These are phyloP conservation scores for Calephelis nemesis DNA, from an alignment of 1,140 invertebrate genomes.

Conservation along the genomic window DNA sequence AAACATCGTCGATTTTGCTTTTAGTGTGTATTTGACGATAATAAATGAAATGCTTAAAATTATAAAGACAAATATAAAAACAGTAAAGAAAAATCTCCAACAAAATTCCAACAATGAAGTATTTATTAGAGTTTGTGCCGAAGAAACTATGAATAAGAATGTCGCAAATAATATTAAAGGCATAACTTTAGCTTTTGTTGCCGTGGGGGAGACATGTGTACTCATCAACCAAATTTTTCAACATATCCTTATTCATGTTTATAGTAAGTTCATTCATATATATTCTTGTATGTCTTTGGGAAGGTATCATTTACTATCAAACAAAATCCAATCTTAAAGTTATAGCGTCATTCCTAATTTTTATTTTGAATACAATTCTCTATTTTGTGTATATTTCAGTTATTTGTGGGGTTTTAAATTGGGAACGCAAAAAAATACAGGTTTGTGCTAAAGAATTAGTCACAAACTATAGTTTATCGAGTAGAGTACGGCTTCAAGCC, in stretches of 20 bases:
- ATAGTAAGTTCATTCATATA: not conserved
- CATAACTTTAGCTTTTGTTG: not conserved
- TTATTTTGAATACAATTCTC: not conserved
- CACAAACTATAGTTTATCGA: too few relatives aligned
- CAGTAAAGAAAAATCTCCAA: not conserved
- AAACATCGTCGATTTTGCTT: not conserved
- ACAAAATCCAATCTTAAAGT: not conserved
- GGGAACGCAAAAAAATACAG: too few relatives aligned
- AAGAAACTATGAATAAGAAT: not conserved
- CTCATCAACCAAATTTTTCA: not conserved
- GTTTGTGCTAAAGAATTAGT: too few relatives aligned
- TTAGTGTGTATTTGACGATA: not conserved
- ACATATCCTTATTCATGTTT: not conserved
- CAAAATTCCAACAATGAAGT: not conserved
- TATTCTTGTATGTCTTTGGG: not conserved
- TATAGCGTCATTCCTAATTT: not conserved
- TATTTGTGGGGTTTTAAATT: too few relatives aligned
- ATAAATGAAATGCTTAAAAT: not conserved
- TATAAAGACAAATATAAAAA: not conserved
- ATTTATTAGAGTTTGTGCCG: not conserved
- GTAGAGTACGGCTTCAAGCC: too few relatives aligned
- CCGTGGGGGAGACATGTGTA: not conserved
- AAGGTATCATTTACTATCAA: not conserved
- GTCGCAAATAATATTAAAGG: not conserved
- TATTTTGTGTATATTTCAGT: not conserved